Conservation (phyloP, 1,140 invertebrate species). For the Gerris buenoi region DNA sequence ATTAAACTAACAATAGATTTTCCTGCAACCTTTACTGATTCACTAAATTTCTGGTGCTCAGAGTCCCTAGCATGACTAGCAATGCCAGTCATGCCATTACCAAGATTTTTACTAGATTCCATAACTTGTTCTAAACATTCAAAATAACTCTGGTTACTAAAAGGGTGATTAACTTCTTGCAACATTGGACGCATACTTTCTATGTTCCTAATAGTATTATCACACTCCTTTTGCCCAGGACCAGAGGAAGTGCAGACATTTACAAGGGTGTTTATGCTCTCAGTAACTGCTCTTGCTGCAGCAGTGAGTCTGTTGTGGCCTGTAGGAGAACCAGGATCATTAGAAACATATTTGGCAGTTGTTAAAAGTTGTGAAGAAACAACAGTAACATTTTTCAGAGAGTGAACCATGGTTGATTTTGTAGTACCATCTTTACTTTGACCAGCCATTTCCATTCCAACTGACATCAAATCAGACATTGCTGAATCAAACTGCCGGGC, state of each 20-base stretch:
- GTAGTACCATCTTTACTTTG: slow-evolving; percentile 55
- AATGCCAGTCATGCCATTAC: slow-evolving; percentile 85
- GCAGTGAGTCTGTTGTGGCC: slow-evolving; percentile 73
- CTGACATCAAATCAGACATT: slow-evolving; percentile 57
- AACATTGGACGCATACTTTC: slow-evolving; percentile 66
- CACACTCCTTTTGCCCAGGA: slow-evolving; percentile 87
- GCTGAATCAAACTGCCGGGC: slow-evolving; percentile 61
- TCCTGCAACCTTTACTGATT: slow-evolving; percentile 68
- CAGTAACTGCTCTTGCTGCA: slow-evolving; percentile 71
- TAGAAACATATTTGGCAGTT: slow-evolving; percentile 74
- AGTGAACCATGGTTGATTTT: slow-evolving; percentile 62
- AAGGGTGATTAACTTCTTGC: slow-evolving; percentile 72
- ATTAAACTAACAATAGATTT: slow-evolving; percentile 78
- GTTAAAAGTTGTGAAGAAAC: slow-evolving; percentile 74
- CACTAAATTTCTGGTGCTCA: slow-evolving; percentile 74
- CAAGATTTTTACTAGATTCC: slow-evolving; percentile 74
- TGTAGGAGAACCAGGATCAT: slow-evolving; percentile 77
- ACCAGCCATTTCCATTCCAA: slow-evolving; percentile 68
- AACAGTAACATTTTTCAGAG: slow-evolving; percentile 72
- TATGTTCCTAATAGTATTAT: slow-evolving; percentile 87
- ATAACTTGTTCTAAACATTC: slow-evolving; percentile 88
- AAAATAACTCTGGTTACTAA: slow-evolving; percentile 81
- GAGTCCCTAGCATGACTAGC: slow-evolving; percentile 78
- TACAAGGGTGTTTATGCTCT: slow-evolving; percentile 80
- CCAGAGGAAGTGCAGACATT: slow-evolving; percentile 54